phyloP scores from a whole-genome alignment of 2,797 vertebrate species.

The Spinus pinus region DNA sequence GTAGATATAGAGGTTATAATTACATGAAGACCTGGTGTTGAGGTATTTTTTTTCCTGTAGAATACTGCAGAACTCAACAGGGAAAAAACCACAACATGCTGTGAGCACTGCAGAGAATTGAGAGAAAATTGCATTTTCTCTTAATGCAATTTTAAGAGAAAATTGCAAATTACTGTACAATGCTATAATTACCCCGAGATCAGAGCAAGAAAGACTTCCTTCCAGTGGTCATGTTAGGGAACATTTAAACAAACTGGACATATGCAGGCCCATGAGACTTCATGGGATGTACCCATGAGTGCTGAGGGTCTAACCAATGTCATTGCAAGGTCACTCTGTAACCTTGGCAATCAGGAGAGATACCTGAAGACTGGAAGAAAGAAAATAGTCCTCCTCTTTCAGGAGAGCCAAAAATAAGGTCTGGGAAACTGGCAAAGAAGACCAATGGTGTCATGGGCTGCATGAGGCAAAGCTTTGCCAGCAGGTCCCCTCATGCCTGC shows the following conservation, averaged over 20 bases:
- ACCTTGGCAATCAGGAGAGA: not conserved
- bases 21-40: not conserved
- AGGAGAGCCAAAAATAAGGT: not conserved
- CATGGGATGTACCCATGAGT: not conserved
- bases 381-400: not conserved
- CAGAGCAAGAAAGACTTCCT: not conserved
- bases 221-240: not conserved
- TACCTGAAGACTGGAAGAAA: not conserved
- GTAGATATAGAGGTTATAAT: not conserved
- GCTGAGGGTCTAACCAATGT: not conserved
- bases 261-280: not conserved
- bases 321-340: not conserved
- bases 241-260: not conserved
- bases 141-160: not conserved
- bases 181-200: not conserved
- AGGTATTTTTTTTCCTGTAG: not conserved
- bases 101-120: not conserved
- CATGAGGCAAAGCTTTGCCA: not conserved
- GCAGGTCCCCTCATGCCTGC: not conserved
- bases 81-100: fast-evolving
- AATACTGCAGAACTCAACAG: not conserved
- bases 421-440: not conserved
- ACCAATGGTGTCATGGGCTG: not conserved
- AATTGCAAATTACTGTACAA: not conserved
- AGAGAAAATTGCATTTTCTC: not conserved